These are phyloP conservation scores for Trematomus loennbergii DNA, from an alignment of 2,113 vertebrate species.

Conservation along the genomic window DNA sequence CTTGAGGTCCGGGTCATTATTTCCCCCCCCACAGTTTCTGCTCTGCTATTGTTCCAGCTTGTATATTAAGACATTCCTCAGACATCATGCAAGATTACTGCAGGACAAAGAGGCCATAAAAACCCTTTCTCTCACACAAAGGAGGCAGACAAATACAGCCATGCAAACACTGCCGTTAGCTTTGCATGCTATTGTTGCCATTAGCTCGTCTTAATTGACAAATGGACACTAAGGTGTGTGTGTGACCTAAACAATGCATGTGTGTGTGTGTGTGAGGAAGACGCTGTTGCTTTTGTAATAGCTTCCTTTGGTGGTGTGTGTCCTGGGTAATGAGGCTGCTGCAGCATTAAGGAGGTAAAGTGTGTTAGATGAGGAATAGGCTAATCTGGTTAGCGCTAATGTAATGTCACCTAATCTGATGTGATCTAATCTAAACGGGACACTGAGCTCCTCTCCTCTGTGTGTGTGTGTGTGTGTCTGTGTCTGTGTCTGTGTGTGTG, in stretches of 20 bases:
- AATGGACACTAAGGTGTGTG: slow-evolving; percentile 30
- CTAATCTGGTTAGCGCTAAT: slow-evolving; percentile 73
- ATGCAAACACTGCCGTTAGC: not conserved
- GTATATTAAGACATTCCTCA: slow-evolving; percentile 75
- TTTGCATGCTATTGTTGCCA: not conserved
- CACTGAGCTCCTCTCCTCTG: slow-evolving; percentile 4
- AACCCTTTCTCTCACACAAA: slow-evolving; percentile 49
- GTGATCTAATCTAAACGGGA: slow-evolving; percentile 66
- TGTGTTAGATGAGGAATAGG: slow-evolving; percentile 66
- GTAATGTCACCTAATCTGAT: slow-evolving; percentile 73
- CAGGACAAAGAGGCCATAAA: slow-evolving; percentile 64
- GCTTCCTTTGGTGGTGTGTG: slow-evolving; percentile 50
- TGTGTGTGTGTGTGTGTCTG: slow-evolving; percentile 20
- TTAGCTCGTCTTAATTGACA: slow-evolving; percentile 38
- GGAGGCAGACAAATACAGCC: not conserved
- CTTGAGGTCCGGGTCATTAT: slow-evolving; percentile 64
- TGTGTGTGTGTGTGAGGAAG: slow-evolving; percentile 14
- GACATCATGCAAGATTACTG: slow-evolving; percentile 68
- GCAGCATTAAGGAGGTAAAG: slow-evolving; percentile 57
- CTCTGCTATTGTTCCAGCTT: slow-evolving; percentile 64
- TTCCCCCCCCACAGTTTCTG: slow-evolving; percentile 58
- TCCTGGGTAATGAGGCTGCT: slow-evolving; percentile 63
- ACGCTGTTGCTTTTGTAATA: slow-evolving; percentile 44
- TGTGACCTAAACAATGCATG: slow-evolving; percentile 32
- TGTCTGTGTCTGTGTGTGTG: slow-evolving; percentile 20